Evolutionary conservation across 64 coral and sea anemone species (phyloP).

Genomic region (Montipora capricornis): DNA sequence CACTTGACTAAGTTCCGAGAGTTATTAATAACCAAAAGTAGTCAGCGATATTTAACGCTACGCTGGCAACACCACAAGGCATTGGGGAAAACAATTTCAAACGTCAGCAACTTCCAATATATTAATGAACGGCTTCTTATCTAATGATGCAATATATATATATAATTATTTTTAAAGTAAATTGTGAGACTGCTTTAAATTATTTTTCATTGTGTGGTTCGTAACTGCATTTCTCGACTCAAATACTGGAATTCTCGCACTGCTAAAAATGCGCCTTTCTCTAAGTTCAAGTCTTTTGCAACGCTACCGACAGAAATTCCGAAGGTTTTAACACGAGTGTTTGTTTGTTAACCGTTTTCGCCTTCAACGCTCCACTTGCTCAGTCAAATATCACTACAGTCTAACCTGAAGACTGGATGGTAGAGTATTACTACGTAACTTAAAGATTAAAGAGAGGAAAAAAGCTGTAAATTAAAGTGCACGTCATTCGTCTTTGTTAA

Average conservation of each 20-base stretch:
- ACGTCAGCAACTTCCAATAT: background rate
- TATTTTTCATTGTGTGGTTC: background rate
- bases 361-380: background rate
- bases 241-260: background rate
- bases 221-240: background rate
- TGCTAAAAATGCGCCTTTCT: background rate
- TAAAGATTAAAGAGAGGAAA: background rate
- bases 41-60: background rate
- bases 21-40: background rate
- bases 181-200: background rate
- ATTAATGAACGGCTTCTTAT: background rate
- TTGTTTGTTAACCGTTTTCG: background rate
- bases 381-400: background rate
- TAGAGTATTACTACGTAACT: background rate
- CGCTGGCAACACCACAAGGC: background rate
- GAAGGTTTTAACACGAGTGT: background rate
- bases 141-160: conserved; percentile 3
- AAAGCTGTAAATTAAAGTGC: background rate
- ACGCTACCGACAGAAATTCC: background rate
- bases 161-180: background rate
- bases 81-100: background rate
- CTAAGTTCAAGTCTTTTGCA: background rate
- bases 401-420: background rate
- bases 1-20: conserved; percentile 1
- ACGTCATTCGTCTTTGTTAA: background rate